phyloP scores from a whole-genome alignment of 1,140 invertebrate species.

The Probaryconus sp. region DNA sequence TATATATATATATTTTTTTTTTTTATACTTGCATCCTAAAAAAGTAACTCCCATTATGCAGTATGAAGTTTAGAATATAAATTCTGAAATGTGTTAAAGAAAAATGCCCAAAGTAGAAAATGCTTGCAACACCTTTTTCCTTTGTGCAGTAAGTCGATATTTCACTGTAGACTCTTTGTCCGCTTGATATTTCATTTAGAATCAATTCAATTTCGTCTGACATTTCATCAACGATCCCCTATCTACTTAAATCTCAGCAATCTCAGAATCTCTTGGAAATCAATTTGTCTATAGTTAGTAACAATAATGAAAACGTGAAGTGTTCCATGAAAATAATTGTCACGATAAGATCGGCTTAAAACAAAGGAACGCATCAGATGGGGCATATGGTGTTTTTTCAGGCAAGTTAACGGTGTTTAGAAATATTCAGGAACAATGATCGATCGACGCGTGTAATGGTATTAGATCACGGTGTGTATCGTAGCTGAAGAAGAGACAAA shows the following conservation, averaged over 20 bases:
- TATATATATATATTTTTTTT: neutral
- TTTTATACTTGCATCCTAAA: too few relatives aligned
- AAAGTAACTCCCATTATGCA: too few relatives aligned
- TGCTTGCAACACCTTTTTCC: too few relatives aligned
- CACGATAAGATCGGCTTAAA: slow-evolving; percentile 29
- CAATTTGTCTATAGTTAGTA: slow-evolving; percentile 46
- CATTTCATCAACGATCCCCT: neutral
- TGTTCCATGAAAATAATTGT: slow-evolving; percentile 36
- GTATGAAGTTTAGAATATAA: too few relatives aligned
- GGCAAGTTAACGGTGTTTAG: slow-evolving; percentile 46
- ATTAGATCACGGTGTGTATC: slow-evolving; percentile 45
- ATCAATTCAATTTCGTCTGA: too few relatives aligned
- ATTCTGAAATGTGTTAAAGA: too few relatives aligned
- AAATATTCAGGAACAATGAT: slow-evolving; percentile 52
- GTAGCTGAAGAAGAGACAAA: slow-evolving; percentile 40
- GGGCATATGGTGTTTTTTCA: slow-evolving; percentile 45
- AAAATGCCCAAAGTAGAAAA: too few relatives aligned
- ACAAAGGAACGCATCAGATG: slow-evolving; percentile 25
- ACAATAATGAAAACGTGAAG: slow-evolving; percentile 31
- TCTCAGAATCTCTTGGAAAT: slow-evolving; percentile 27
- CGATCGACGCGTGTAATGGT: slow-evolving; percentile 47
- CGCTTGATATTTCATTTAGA: too few relatives aligned
- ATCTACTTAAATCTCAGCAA: slow-evolving; percentile 21
- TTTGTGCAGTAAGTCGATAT: too few relatives aligned
- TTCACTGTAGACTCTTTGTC: too few relatives aligned